Base-by-base conservation (phyloP, 1,140 invertebrate genomes). In the Drosophila trapezifrons region DNA sequence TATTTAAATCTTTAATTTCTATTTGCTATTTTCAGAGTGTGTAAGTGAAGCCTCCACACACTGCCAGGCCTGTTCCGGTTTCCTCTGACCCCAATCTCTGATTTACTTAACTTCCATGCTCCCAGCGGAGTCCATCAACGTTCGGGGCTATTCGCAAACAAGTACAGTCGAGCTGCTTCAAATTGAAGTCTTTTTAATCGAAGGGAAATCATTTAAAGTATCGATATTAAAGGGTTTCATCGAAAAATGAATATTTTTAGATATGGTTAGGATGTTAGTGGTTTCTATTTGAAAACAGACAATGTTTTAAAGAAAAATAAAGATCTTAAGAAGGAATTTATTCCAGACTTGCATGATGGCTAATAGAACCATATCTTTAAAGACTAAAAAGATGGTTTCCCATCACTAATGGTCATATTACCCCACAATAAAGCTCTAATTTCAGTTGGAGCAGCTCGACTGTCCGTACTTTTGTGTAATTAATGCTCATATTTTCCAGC, bases 21-120 rank as follows among this genome's bases (percentile, higher is more conserved):
- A 10, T 32, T 32, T 32, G 9, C 29, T 32, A 32, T 32, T 32
- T 32, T 32, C 29, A 32, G 29, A 12, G 29, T 32, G 29, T 32
- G 29, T 12, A 32, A 9, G 29, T 32, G 29, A 32, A 32, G 29
- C 29, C 29, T 32, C 3, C 29, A 32, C 27, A 8, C 9, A 9
- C 29, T 32, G 29, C 29, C 51, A 20, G 35, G 32, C 15, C 54
- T 56, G 15, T 42, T 56, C 20, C 35, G 3, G 35, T 56, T 54
- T 20, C 49, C 38, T 37, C 13, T 42, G 17, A n/a, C 17, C 9
- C 9, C 38, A 18, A 42, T 18, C 40, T 42, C 9, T 18, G 9
- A 42, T 9, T 6, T 9, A n/a, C 15, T 38, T 15, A 38, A 38
- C 13, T 3, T 7, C 37, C 7, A n/a, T 6, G 37, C 15, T n/a